Conservation (phyloP, 2,888 invertebrate genomes). For the Hydrotaea cyrtoneurina region DNA sequence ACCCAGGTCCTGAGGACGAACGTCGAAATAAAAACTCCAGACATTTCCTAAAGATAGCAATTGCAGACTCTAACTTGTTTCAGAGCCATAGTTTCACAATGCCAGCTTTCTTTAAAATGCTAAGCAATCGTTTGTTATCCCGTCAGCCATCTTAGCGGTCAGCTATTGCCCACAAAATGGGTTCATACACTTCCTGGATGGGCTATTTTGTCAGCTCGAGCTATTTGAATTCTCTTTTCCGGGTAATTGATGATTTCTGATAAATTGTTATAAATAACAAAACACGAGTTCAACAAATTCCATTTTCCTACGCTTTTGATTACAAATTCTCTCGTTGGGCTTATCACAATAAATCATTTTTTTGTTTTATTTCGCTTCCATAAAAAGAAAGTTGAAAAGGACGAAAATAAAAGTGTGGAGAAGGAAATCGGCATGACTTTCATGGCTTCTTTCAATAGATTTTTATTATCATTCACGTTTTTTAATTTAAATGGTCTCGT, state of each 20-base stretch:
- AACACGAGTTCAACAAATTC: constrained; percentile 12
- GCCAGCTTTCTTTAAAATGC: too few relatives aligned
- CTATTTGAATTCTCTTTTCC: neutral
- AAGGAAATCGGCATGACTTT: constrained; percentile 46
- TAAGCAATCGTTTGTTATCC: too few relatives aligned
- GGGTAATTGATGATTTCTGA: constrained; percentile 21
- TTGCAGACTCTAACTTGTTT: too few relatives aligned
- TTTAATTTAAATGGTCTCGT: constrained; percentile 67
- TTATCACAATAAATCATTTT: constrained; percentile 43
- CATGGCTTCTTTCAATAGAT: constrained; percentile 64
- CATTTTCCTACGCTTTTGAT: constrained; percentile 5
- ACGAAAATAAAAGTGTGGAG: neutral
- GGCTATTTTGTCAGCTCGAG: too few relatives aligned
- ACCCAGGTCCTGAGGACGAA: too few relatives aligned
- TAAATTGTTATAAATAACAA: neutral
- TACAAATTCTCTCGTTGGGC: constrained; percentile 15
- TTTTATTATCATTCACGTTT: constrained; percentile 66
- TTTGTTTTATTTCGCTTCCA: constrained; percentile 9
- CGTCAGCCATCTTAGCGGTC: too few relatives aligned
- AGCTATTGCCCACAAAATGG: too few relatives aligned
- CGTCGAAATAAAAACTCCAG: too few relatives aligned
- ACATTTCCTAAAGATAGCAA: too few relatives aligned
- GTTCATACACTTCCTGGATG: too few relatives aligned
- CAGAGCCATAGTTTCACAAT: too few relatives aligned
- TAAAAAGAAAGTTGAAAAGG: neutral